Conservation (phyloP, 2,113 vertebrate genomes). For the Triplophysa tibetana region DNA sequence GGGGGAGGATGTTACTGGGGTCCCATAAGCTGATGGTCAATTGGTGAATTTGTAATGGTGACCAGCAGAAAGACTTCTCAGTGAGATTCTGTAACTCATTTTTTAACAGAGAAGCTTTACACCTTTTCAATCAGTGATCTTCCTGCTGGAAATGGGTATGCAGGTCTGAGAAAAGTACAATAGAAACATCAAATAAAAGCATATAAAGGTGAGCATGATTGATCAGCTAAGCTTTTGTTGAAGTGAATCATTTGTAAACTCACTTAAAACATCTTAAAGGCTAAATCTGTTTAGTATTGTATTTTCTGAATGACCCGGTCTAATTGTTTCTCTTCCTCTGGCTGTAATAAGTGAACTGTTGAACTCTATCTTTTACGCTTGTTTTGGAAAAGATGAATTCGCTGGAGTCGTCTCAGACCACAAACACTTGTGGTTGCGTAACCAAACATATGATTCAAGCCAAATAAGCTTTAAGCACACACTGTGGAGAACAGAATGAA, state of each 20-base stretch:
- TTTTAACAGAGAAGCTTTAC: conserved; percentile 19
- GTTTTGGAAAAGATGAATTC: conserved; percentile 24
- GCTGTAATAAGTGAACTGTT: neutral
- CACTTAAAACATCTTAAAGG: conserved; percentile 3
- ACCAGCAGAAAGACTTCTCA: conserved; percentile 12
- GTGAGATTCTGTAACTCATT: conserved; percentile 17
- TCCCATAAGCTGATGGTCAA: conserved; percentile 42
- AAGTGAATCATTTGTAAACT: conserved; percentile 9
- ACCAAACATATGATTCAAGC: conserved; percentile 31
- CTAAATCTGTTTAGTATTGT: conserved; percentile 1
- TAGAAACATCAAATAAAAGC: neutral
- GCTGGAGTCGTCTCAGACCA: conserved; percentile 8
- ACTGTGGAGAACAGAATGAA: neutral
- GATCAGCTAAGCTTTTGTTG: neutral
- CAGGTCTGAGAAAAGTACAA: conserved; percentile 4
- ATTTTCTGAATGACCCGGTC: neutral
- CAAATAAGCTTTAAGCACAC: conserved; percentile 4
- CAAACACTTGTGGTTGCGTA: conserved; percentile 29
- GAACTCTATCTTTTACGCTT: neutral
- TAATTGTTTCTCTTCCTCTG: conserved; percentile 3
- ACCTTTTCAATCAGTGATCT: conserved; percentile 39
- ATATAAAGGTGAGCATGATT: conserved; percentile 14
- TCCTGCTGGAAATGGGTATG: conserved; percentile 17
- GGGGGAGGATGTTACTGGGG: conserved; percentile 42
- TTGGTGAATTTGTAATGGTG: conserved; percentile 31